Conservation (phyloP, 2,888 invertebrate species). For the Epinotia brunnichana region DNA sequence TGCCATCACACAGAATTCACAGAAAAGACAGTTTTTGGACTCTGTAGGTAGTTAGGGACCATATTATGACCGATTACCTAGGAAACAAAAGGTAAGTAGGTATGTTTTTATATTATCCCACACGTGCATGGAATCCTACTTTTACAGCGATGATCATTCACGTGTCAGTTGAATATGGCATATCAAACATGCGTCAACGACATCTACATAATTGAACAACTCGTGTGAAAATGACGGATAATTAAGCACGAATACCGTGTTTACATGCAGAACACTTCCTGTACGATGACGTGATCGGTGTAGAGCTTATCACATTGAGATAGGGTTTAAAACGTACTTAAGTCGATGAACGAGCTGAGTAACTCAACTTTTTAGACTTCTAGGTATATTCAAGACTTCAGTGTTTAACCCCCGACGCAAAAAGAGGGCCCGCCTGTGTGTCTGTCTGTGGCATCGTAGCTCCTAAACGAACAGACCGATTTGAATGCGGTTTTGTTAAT, state of each 20-base stretch:
- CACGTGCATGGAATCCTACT: not conserved
- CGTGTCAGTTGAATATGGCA: constrained; percentile 10
- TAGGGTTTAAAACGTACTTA: not conserved
- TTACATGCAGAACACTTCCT: constrained; percentile 24
- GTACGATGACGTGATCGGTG: not conserved
- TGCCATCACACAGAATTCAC: too few relatives aligned
- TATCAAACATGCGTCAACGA: constrained; percentile 14
- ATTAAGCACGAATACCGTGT: not conserved
- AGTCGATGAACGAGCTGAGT: too few relatives aligned
- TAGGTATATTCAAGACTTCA: too few relatives aligned
- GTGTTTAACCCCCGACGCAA: too few relatives aligned
- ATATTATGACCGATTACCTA: not conserved
- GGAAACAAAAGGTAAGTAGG: not conserved
- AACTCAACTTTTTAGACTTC: too few relatives aligned
- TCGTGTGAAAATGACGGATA: constrained; percentile 28
- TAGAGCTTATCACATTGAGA: constrained; percentile 1
- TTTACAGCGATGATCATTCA: not conserved
- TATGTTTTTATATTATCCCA: not conserved
- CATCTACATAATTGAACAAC: constrained; percentile 18
- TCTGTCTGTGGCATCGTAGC: too few relatives aligned
- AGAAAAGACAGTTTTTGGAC: too few relatives aligned
- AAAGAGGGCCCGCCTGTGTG: too few relatives aligned
- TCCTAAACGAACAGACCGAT: too few relatives aligned
- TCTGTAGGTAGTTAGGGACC: too few relatives aligned
- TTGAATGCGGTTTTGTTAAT: too few relatives aligned